Conservation (phyloP, 2,113 vertebrate genomes). For the Bostrychus sinensis region DNA sequence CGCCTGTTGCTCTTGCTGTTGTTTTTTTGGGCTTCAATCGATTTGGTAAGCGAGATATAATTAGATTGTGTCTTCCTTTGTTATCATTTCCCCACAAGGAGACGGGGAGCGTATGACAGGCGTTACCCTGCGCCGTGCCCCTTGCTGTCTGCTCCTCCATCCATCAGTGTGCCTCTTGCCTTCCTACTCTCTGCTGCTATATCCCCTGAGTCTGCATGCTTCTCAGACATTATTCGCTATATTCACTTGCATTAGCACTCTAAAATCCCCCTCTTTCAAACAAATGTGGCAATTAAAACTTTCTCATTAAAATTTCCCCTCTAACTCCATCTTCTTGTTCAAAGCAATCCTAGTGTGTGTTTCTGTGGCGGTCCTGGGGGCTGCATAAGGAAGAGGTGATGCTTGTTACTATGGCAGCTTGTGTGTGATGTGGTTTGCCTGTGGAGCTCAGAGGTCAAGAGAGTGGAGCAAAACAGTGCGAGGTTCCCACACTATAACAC, state of each 20-base stretch:
- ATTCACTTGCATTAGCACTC: constrained; percentile 36
- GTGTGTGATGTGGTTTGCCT: constrained; percentile 37
- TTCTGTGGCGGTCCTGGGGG: constrained; percentile 14
- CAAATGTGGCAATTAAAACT: constrained; percentile 53
- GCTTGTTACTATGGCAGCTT: constrained; percentile 56
- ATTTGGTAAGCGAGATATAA: constrained; percentile 70
- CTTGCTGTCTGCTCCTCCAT: constrained; percentile 41
- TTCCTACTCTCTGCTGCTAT: constrained; percentile 8
- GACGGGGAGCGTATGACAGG: constrained; percentile 12
- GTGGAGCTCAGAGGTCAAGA: constrained; percentile 35
- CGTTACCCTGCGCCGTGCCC: constrained; percentile 26
- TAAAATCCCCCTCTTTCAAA: constrained; percentile 43
- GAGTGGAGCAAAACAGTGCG: constrained; percentile 28
- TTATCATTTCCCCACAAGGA: constrained; percentile 51
- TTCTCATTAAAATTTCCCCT: constrained; percentile 48
- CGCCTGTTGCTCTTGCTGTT: constrained; percentile 61
- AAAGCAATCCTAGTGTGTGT: constrained; percentile 20
- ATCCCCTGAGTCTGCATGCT: constrained; percentile 7
- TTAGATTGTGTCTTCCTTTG: constrained; percentile 60
- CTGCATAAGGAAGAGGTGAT: constrained; percentile 29
- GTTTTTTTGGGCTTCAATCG: constrained; percentile 65
- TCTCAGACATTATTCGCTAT: constrained; percentile 31
- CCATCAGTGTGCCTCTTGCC: constrained; percentile 6
- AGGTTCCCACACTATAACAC: constrained; percentile 20
- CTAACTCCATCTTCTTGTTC: constrained; percentile 19